These are phyloP conservation scores for Rattus rattus DNA, from an alignment of 2,113 vertebrate species.

Conservation along the genomic window DNA sequence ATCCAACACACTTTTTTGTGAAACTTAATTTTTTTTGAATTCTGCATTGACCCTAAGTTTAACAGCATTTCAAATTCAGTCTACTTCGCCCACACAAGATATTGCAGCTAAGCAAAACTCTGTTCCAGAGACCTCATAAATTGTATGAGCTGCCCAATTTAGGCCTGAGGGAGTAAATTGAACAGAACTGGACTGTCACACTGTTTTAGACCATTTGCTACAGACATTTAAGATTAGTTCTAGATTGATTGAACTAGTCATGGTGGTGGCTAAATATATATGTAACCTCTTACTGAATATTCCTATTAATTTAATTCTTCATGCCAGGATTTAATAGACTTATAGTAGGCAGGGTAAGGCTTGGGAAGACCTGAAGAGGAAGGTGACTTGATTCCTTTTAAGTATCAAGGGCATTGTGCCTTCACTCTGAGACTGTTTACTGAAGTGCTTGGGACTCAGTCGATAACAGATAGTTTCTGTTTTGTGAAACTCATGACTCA, in stretches of 20 bases:
- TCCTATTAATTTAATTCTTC: constrained; percentile 34
- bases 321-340: constrained; percentile 3
- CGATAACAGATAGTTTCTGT: not conserved
- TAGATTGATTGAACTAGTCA: constrained; percentile 51
- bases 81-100: constrained; percentile 71
- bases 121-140: constrained; percentile 70
- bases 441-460: not conserved
- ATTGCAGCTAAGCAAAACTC: constrained; percentile 69
- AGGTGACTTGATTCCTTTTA: not conserved
- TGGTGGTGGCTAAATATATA: not conserved
- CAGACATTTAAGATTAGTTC: constrained; percentile 58
- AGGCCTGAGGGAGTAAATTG: constrained; percentile 62
- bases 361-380: not conserved
- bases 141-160: constrained; percentile 49
- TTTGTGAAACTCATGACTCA: not conserved
- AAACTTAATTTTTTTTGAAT: constrained; percentile 76
- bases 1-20: constrained; percentile 24
- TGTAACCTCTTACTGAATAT: not conserved
- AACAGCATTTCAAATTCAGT: constrained; percentile 74
- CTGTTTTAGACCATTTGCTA: constrained; percentile 53
- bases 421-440: not conserved
- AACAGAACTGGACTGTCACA: constrained; percentile 55
- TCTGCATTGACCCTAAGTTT: constrained; percentile 69
- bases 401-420: not conserved
- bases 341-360: not conserved